Conservation (phyloP, 2,113 vertebrate genomes). For the Pontoporia blainvillei region DNA sequence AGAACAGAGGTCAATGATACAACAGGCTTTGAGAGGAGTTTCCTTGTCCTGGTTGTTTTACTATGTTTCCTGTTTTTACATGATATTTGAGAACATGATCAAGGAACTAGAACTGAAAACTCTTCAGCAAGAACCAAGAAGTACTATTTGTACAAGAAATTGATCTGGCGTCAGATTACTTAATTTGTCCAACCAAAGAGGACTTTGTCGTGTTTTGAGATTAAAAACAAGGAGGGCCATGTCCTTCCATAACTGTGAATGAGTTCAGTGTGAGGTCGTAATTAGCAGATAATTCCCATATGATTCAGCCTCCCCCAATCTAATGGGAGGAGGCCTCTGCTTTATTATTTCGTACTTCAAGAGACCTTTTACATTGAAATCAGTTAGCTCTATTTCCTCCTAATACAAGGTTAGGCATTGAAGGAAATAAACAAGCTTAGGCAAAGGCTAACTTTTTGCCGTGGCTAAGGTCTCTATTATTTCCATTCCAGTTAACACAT, state of each 20-base stretch:
- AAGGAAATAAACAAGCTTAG: not conserved
- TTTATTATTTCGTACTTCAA: not conserved
- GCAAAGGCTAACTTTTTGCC: not conserved
- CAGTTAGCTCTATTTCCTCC: not conserved
- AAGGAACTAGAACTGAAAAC: not conserved
- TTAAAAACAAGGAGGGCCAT: not conserved
- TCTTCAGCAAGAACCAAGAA: not conserved
- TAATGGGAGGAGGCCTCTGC: not conserved
- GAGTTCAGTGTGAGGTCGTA: not conserved
- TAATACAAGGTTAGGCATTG: not conserved
- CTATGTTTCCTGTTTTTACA: not conserved
- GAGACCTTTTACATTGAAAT: not conserved
- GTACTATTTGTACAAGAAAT: not conserved
- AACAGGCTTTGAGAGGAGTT: not conserved
- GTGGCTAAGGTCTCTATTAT: not conserved
- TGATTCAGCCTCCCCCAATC: not conserved
- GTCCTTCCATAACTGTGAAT: not conserved
- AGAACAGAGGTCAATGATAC: not conserved
- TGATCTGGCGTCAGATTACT: not conserved
- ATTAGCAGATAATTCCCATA: not conserved
- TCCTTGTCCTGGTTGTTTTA: not conserved
- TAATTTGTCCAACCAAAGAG: not conserved
- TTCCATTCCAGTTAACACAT: not conserved
- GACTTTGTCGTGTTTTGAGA: not conserved
- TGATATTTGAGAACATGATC: not conserved